Percentiles rank a stretch among this genome's conserved stretches.
Evolutionary conservation across 1,140 invertebrate species (phyloP).

Genomic region (Pachyrhynchus sulphureomaculatus): DNA sequence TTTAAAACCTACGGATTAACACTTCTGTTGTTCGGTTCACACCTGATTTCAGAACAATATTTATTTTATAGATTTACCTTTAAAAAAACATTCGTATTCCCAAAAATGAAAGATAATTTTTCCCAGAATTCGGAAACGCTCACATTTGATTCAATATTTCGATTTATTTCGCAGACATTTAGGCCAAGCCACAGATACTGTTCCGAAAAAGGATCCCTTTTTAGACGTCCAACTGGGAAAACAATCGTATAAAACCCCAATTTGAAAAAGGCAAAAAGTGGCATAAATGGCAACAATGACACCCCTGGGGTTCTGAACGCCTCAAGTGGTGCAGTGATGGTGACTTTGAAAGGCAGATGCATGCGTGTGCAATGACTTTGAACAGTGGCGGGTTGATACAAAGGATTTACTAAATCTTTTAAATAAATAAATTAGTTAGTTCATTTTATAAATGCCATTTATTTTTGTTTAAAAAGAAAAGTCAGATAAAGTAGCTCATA

Average conservation of each 20-base stretch:
- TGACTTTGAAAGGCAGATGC: conserved; percentile 16
- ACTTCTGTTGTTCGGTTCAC: no score
- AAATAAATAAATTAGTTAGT: no score
- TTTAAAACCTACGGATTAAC: no score
- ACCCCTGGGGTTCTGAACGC: conserved; percentile 6
- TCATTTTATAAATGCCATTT: no score
- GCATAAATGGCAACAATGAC: conserved; percentile 17
- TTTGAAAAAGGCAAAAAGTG: conserved; percentile 22
- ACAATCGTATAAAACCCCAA: conserved; percentile 19
- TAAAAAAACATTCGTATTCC: background rate
- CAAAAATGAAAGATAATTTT: background rate
- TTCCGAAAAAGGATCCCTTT: background rate
- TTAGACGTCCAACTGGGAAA: conserved; percentile 16
- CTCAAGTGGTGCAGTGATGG: conserved; percentile 12
- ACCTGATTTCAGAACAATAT: no score
- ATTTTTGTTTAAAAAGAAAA: no score
- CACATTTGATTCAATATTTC: background rate
- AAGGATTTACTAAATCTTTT: no score
- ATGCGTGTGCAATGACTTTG: background rate
- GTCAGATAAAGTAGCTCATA: no score
- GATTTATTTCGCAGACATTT: background rate
- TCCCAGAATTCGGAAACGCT: background rate
- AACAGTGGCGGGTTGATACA: background rate
- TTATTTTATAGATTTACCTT: no score
- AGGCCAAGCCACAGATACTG: background rate